Percentiles rank a stretch among this genome's conserved stretches.
phyloP scores from a whole-genome alignment of 2,888 invertebrate genomes.

The Papilio protenor region DNA sequence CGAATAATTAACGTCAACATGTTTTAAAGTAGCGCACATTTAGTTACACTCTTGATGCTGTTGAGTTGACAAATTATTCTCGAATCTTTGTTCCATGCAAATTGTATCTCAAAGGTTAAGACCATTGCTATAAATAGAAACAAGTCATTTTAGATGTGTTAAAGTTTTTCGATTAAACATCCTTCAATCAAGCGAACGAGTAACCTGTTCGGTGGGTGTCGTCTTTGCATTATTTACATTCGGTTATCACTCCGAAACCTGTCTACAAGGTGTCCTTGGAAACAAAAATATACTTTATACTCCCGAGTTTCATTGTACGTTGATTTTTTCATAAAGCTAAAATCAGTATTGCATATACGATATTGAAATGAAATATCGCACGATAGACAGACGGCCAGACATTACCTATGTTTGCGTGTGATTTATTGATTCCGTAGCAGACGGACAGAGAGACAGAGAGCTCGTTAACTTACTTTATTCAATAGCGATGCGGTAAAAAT shows the following conservation, averaged over 20 bases:
- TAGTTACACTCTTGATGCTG: not conserved
- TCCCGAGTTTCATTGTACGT: too few species aligned
- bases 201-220: not conserved
- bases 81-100: not conserved
- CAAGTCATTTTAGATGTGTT: not conserved
- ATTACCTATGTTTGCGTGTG: not conserved
- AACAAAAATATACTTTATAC: too few species aligned
- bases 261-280: not conserved
- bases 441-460: not conserved
- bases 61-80: not conserved
- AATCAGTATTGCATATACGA: not conserved
- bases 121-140: not conserved
- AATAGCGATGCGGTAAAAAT: not conserved
- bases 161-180: not conserved
- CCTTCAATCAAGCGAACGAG: not conserved
- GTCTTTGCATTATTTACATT: too few species aligned
- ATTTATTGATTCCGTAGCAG: constrained; percentile 1
- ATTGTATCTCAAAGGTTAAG: not conserved
- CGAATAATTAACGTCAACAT: constrained; percentile 25
- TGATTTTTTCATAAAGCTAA: not conserved
- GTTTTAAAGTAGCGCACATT: constrained; percentile 3
- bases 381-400: not conserved
- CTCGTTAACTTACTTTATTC: not conserved
- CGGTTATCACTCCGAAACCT: too few species aligned
- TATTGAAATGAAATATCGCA: not conserved